These are phyloP conservation scores for Cryptophagus acutangulus DNA, from an alignment of 2,888 invertebrate genomes.

Conservation along the genomic window DNA sequence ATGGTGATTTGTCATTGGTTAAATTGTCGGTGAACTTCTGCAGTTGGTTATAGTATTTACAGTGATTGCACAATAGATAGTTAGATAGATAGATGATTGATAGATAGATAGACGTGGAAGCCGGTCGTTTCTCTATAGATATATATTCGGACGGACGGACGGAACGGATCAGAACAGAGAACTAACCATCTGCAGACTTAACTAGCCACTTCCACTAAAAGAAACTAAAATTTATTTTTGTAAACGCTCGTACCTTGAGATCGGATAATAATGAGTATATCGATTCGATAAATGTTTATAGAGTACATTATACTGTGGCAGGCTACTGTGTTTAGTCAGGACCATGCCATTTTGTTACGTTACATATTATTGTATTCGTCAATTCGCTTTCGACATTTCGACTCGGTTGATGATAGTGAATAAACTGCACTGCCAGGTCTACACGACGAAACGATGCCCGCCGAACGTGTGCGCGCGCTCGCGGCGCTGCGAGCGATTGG, in stretches of 20 bases:
- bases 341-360: slow-evolving; percentile 15
- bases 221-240: slow-evolving; percentile 41
- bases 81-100: no score
- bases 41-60: not conserved
- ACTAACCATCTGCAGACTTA: slow-evolving; percentile 43
- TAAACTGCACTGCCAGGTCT: slow-evolving; percentile 9
- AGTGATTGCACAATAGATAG: no score
- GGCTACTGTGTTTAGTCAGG: slow-evolving; percentile 15
- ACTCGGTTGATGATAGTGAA: slow-evolving; percentile 21
- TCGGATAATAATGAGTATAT: slow-evolving; percentile 36
- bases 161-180: no score
- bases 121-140: no score
- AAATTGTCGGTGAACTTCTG: slow-evolving; percentile 16
- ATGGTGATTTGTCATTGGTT: slow-evolving; percentile 5
- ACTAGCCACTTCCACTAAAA: slow-evolving; percentile 44
- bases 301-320: slow-evolving; percentile 27
- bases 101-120: no score
- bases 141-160: no score
- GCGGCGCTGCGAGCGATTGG: no score
- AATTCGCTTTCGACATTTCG: slow-evolving; percentile 15
- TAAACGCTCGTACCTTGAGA: slow-evolving; percentile 40
- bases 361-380: slow-evolving; percentile 8
- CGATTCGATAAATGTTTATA: slow-evolving; percentile 28
- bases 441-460: not conserved
- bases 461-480: not conserved